Percentiles rank a stretch among this genome's conserved stretches.
phyloP scores from a whole-genome alignment of 2,888 invertebrate species.

The Rhagonycha lutea region DNA sequence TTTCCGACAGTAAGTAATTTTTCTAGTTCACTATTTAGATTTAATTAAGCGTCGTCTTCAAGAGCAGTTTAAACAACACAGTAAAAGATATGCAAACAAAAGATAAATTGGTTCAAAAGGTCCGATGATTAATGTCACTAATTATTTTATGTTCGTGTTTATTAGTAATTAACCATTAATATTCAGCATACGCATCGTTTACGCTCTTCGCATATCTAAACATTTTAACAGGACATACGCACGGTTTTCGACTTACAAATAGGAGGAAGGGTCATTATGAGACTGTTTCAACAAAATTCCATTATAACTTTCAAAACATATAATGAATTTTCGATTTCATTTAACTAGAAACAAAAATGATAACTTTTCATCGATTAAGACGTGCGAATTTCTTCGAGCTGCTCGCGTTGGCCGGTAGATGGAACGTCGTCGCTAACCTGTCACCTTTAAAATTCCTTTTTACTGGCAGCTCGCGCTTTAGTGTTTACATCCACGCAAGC shows the following conservation, averaged over 20 bases:
- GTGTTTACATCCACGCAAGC: not conserved
- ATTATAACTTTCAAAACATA: not conserved
- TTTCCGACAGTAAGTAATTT: not conserved
- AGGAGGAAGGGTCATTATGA: conserved; percentile 14
- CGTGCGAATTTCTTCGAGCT: not conserved
- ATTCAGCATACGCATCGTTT: conserved; percentile 31
- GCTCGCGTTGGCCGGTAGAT: not conserved
- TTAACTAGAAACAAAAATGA: not conserved
- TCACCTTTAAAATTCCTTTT: no score
- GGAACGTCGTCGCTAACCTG: not conserved
- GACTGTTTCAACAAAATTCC: conserved; percentile 1
- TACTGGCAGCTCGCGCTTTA: no score
- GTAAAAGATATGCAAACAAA: not conserved
- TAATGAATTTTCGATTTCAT: not conserved
- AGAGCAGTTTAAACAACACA: conserved; percentile 2
- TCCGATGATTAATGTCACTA: conserved; percentile 30
- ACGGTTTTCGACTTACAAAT: conserved; percentile 27
- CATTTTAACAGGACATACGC: conserved; percentile 23
- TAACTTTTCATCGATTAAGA: not conserved
- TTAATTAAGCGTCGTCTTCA: not conserved
- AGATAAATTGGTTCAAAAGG: conserved; percentile 2
- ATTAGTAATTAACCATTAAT: conserved; percentile 37
- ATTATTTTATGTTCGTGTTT: conserved; percentile 34
- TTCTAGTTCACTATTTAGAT: not conserved
- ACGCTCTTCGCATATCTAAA: conserved; percentile 25